Conservation (phyloP, 2,113 vertebrate species). For the Eulemur macaco region DNA sequence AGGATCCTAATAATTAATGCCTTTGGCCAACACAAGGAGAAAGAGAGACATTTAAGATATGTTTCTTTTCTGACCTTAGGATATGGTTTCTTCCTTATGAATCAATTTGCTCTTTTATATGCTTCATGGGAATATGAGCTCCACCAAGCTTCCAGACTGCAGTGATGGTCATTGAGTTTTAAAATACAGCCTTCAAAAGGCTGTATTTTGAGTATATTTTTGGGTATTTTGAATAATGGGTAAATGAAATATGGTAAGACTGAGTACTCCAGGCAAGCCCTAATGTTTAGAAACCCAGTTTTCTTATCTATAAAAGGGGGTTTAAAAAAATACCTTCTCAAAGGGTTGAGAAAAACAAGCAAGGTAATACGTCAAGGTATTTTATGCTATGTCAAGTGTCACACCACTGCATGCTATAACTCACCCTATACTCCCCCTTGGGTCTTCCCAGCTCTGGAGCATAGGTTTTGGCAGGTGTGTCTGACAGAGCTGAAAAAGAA, state of each 20-base stretch:
- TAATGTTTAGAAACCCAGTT: background rate
- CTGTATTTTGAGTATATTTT: background rate
- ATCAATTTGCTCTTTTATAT: background rate
- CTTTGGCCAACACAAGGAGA: background rate
- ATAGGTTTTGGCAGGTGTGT: conserved; percentile 85
- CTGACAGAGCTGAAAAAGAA: conserved; percentile 84
- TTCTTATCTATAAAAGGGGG: background rate
- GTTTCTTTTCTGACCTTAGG: conserved; percentile 10
- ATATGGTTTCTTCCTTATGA: background rate
- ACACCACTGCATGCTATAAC: background rate
- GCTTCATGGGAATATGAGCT: background rate
- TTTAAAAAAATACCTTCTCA: background rate
- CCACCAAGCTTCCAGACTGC: background rate
- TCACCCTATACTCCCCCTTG: conserved; percentile 93
- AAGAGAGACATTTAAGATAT: background rate
- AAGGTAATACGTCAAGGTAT: background rate
- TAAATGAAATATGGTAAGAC: background rate
- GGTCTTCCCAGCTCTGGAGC: conserved; percentile 94
- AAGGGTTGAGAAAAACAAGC: background rate
- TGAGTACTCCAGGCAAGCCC: background rate
- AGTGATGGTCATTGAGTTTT: background rate
- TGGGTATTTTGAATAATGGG: background rate
- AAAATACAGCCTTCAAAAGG: background rate
- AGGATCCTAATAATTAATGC: background rate
- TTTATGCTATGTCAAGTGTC: background rate